Base-by-base conservation (phyloP, 1,140 invertebrate species). In the Diuraphis noxia region DNA sequence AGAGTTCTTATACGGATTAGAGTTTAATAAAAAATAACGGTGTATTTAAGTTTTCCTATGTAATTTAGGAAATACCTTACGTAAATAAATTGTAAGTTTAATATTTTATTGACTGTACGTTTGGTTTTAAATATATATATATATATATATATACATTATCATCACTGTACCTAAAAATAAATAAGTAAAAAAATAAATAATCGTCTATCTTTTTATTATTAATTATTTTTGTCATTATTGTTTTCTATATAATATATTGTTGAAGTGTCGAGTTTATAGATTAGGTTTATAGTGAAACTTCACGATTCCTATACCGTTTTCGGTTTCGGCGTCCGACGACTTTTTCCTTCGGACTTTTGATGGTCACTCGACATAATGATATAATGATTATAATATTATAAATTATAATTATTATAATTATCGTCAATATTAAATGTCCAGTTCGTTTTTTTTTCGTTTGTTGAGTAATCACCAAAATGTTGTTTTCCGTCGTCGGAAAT, bases 51-150 rank as follows among this genome's bases (percentile, higher is more conserved):
- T 81, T 41, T 72, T 82, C 43, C 77, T 91, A 91, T 81, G 43
- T 91, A 82, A 81, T 40, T 81, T 91, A 49, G 38, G 43, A 49
- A 91, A 91, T 91, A 82, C 43, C 36, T 72, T 72, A 72, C 56
- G 56, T 82, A 91, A 19, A 77, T 38, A 91, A 82, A 91, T 63
- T 89, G 87, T 89, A 89, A 89, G 88, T 89, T 46, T 79, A 89
- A 43, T 89, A 89, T 89, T 77, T 49, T 82, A 82, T 49, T 82
- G 34, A 91, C 43, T 91, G 77, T 91, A 77, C 77, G 89, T 91
- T 91, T 91, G 89, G 21, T 81, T 91, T 49, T n/a, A 52, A 56
- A 56, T n/a, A n/a, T n/a, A 46, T 21, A 46, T 38, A 82, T 30
- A 82, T 41, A 81, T 77, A 82, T 41, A 82, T 81, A 84, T 85